A percentile compares a stretch with the other conserved stretches of the same genome.
Conservation (phyloP, 2,797 vertebrate genomes). For the Manis crassicaudata region DNA sequence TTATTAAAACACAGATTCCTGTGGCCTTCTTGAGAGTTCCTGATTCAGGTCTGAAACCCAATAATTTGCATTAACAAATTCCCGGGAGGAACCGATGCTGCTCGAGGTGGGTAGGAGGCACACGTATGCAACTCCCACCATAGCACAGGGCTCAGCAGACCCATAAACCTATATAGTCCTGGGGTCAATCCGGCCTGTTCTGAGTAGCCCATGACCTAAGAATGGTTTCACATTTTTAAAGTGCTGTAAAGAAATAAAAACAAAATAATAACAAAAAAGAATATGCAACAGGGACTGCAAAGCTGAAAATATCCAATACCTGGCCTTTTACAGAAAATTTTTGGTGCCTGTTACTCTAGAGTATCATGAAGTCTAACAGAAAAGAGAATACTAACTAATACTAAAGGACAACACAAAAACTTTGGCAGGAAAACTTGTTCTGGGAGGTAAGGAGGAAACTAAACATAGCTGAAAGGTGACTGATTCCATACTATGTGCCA, state of each 20-base stretch:
- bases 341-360: not conserved
- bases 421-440: not conserved
- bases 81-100: not conserved
- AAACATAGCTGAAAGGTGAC: not conserved
- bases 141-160: not conserved
- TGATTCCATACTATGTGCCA: not conserved
- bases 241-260: slow-evolving; percentile 20
- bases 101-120: not conserved
- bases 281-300: not conserved
- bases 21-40: not conserved
- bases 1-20: not conserved
- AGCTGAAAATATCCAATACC: not conserved
- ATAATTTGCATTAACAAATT: not conserved
- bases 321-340: not conserved
- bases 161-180: not conserved
- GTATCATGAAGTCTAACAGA: not conserved
- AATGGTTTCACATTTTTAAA: not conserved
- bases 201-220: not conserved
- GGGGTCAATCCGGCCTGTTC: not conserved
- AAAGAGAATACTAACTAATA: not conserved
- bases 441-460: not conserved
- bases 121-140: not conserved
- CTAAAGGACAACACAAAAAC: not conserved
- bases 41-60: not conserved
- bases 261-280: not conserved